Conservation (phyloP, 2,888 invertebrate species). For the Iselma pallidipennis region DNA sequence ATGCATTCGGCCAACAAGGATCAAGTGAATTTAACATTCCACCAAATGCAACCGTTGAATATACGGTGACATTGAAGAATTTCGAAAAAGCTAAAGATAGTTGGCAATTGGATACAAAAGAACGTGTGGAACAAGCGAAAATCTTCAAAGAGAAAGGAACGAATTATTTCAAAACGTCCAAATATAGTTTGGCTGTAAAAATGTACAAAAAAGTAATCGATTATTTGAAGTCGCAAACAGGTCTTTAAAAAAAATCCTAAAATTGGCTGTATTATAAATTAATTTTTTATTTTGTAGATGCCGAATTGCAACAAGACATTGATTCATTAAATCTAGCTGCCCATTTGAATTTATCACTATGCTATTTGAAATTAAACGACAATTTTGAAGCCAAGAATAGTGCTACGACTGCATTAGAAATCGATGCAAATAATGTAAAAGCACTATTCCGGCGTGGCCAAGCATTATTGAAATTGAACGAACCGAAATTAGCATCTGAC, state of each 20-base stretch:
- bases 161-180: conserved; percentile 80
- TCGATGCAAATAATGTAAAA: conserved; percentile 81
- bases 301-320: conserved; percentile 8
- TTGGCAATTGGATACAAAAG: conserved; percentile 80
- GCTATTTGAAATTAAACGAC: conserved; percentile 76
- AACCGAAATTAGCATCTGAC: conserved; percentile 73
- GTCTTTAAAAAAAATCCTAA: conserved; percentile 38
- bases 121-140: conserved; percentile 81
- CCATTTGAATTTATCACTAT: conserved; percentile 81
- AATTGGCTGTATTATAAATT: background rate
- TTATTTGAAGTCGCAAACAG: conserved; percentile 64
- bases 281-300: conserved; percentile 1
- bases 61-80: conserved; percentile 77
- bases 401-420: conserved; percentile 76
- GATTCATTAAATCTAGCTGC: conserved; percentile 60
- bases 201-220: conserved; percentile 81
- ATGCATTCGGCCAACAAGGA: conserved; percentile 78
- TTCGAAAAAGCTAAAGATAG: conserved; percentile 83
- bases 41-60: conserved; percentile 76
- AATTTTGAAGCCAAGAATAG: conserved; percentile 70
- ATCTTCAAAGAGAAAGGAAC: conserved; percentile 91
- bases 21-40: conserved; percentile 75
- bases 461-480: conserved; percentile 67
- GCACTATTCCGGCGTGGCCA: conserved; percentile 87
- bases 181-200: conserved; percentile 77